Evolutionary conservation across 1,140 invertebrate genomes (phyloP).

Genomic region (Ectropis grisescens): DNA sequence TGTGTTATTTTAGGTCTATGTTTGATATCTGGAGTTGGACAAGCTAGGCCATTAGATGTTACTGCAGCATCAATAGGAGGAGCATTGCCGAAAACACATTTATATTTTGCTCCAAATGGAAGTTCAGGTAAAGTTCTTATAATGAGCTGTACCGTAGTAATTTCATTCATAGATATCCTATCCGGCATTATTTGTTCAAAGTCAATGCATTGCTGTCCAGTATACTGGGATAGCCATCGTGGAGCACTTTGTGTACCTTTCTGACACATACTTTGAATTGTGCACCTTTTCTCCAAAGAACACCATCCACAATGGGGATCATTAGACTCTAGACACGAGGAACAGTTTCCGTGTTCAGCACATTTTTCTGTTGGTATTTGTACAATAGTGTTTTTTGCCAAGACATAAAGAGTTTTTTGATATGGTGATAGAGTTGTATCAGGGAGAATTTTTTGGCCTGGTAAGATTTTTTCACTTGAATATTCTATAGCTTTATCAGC

Average conservation of each 20-base stretch:
- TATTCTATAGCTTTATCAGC: constrained; percentile 51
- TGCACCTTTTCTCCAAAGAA: constrained; percentile 94
- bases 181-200: constrained; percentile 94
- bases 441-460: constrained; percentile 76
- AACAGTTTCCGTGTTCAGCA: constrained; percentile 89
- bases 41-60: constrained; percentile 84
- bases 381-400: constrained; percentile 77
- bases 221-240: constrained; percentile 92
- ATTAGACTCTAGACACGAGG: constrained; percentile 88
- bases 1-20: constrained; percentile 84
- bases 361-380: constrained; percentile 96
- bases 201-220: constrained; percentile 94
- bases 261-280: constrained; percentile 88
- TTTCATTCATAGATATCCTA: constrained; percentile 88
- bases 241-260: constrained; percentile 91
- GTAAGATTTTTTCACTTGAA: constrained; percentile 41
- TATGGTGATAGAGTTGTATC: constrained; percentile 86
- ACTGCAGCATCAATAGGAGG: constrained; percentile 90
- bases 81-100: constrained; percentile 91
- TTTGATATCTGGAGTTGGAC: constrained; percentile 84
- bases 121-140: constrained; percentile 92
- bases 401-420: constrained; percentile 70
- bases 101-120: constrained; percentile 91
- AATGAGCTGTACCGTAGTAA: constrained; percentile 86
- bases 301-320: constrained; percentile 99